Base-by-base conservation (phyloP, 1,140 invertebrate genomes). In the Hycleus cichorii region DNA sequence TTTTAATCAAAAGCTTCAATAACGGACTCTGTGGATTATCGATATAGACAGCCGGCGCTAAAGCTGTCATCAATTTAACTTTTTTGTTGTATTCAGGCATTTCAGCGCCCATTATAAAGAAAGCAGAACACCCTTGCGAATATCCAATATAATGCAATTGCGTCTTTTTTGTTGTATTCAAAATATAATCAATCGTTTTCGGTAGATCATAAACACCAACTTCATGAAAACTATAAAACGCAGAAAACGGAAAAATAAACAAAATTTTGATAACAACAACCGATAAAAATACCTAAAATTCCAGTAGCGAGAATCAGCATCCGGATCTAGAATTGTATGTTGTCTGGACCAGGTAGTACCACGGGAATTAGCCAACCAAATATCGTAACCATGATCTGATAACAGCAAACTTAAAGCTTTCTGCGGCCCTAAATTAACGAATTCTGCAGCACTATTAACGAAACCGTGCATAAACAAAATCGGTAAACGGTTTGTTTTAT, bases 381-480 rank as follows among this genome's bases (percentile, higher is more conserved):
- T 83, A 62, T 86, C 83, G 57, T 83, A 86, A 0, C 82, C 82
- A 7, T 8, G 26, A 10, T 56, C 53, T 10, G 12, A 18, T 24
- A 56, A 25, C 9, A 47, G 45, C 10, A 56, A 84, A 0, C 79
- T 57, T 84, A 66, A 24, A 76, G 81, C 66, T 43, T 76, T 75
- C 57, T 77, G 74, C 2, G 82, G 81, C 3, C 78, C 76, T 66
- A 79, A 77, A 11, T 81, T 70, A 10, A 86, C 73, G 74, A 76
- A 88, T 62, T 81, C 77, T 0, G 77, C 75, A 0, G 81, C 81
- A 42, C 80, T 80, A 6, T 74, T 76, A 12, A 81, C 70, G 2
- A 88, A 69, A 10, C 86, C 86, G 63, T 88, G 86, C 73, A 86
- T 83, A 4, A 88, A 59, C 7, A 83, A 75, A 0, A 84, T 78